Conservation (phyloP, 2,797 vertebrate genomes). For the Neoniphon sammara region DNA sequence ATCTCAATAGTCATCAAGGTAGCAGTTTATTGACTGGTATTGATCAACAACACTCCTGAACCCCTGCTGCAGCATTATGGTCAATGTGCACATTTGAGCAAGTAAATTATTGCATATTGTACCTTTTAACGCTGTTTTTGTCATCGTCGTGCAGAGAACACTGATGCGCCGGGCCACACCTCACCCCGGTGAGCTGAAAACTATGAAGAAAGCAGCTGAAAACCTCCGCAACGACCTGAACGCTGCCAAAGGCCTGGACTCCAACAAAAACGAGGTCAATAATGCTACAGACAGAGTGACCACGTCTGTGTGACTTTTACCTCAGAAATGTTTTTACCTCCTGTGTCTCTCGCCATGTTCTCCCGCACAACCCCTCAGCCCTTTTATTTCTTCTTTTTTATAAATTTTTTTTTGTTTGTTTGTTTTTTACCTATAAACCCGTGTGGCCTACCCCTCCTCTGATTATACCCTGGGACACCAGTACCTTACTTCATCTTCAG, state of each 20-base stretch:
- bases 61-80: too few species aligned
- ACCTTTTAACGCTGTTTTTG: neutral
- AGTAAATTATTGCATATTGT: too few species aligned
- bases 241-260: constrained; percentile 98
- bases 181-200: constrained; percentile 96
- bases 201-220: constrained; percentile 96
- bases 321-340: constrained; percentile 85
- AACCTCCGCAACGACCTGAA: constrained; percentile 96
- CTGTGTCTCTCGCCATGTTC: constrained; percentile 83
- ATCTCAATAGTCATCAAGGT: too few species aligned
- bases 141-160: constrained; percentile 85
- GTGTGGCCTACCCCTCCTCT: constrained; percentile 82
- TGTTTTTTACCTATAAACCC: constrained; percentile 71
- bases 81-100: too few species aligned
- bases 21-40: too few species aligned
- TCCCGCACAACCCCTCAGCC: constrained; percentile 76
- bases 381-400: constrained; percentile 20
- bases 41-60: too few species aligned
- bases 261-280: constrained; percentile 99
- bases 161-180: constrained; percentile 94
- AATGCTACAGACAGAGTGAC: constrained; percentile 94
- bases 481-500: constrained; percentile 78
- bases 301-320: constrained; percentile 94
- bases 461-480: constrained; percentile 79
- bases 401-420: constrained; percentile 24